phyloP scores from a whole-genome alignment of 2,797 vertebrate species.

The Melanotaenia nigrans region DNA sequence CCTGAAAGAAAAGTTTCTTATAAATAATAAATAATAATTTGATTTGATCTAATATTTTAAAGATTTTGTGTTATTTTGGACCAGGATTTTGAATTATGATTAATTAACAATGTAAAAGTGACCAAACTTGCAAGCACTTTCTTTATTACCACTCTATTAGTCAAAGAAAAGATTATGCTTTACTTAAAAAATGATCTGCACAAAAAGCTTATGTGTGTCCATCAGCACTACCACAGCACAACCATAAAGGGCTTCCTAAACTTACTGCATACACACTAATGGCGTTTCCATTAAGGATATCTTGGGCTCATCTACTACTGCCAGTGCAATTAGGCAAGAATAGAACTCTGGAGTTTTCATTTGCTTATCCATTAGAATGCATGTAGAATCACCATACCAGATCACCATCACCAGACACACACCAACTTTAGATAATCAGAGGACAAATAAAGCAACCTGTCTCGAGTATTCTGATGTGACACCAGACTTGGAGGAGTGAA shows the following conservation, averaged over 20 bases:
- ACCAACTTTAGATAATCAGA: conserved; percentile 14
- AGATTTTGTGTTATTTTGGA: neutral
- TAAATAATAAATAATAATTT: no score
- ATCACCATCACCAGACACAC: conserved; percentile 12
- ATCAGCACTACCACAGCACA: conserved; percentile 41
- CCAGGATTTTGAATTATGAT: neutral
- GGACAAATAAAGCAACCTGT: neutral
- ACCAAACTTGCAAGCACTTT: neutral
- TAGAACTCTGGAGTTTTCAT: conserved; percentile 13
- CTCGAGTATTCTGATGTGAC: neutral
- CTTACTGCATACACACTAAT: conserved; percentile 54
- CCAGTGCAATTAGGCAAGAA: conserved; percentile 39
- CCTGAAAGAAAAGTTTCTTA: neutral
- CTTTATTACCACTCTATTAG: neutral
- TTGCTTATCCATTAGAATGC: conserved; percentile 31
- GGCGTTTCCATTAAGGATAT: conserved; percentile 65
- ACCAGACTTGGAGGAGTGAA: neutral
- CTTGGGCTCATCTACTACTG: conserved; percentile 48
- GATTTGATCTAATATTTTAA: no score
- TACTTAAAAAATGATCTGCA: conserved; percentile 14
- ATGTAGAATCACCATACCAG: conserved; percentile 21
- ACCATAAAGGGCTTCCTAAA: conserved; percentile 50
- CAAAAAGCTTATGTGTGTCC: conserved; percentile 47
- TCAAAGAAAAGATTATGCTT: conserved; percentile 12
- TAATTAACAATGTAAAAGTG: neutral